Evolutionary conservation across 1,140 invertebrate genomes (phyloP), one percentile per base, ranked within the genome.

Genomic region (Eriocheir sinensis): DNA sequence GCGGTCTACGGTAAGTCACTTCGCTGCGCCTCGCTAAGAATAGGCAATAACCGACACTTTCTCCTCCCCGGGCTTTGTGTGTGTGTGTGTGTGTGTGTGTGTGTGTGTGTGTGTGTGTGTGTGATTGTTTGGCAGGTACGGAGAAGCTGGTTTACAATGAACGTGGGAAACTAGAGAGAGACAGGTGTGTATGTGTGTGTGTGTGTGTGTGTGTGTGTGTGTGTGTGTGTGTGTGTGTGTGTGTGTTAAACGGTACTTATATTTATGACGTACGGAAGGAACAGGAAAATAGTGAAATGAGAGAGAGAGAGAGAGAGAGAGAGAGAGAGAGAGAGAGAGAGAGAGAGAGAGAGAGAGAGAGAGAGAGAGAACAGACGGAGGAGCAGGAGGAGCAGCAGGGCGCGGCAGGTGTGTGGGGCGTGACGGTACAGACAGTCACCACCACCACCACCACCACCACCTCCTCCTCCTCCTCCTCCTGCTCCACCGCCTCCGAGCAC

Each of bases 31-130:
- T 72, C 30, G 21, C 27, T 41, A 72, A 72, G 60, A 72, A 72
- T 72, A n/a, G 21, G 30, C 60, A 72, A 38, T 72, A 72, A 72
- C 21, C 2, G 30, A 72, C 60, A 72, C 60, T 72, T 41, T 86
- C 83, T 86, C 60, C 30, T 53, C 48, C 48, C 32, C 1, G 12
- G n/a, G 32, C 21, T 85, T 0, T 88, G 34, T 88, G 34, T 88
- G 85, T 88, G 85, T 88, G 85, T 88, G 85, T 88, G 85, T 88
- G 85, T 88, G 85, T 88, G 85, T 88, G 85, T 88, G 85, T 88
- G 85, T 88, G 85, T 88, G 85, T 88, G 85, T 88, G 85, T 88
- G 85, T 88, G 85, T 41, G 85, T 41, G 85, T 41, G 85, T 88
- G 85, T 36, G 85, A 12, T 32, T 36, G 85, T 38, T 21, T 36